A percentile compares a stretch with the other conserved stretches of the same genome.
Conservation (phyloP, 2,797 vertebrate species). For the Cheracebus regulus region DNA sequence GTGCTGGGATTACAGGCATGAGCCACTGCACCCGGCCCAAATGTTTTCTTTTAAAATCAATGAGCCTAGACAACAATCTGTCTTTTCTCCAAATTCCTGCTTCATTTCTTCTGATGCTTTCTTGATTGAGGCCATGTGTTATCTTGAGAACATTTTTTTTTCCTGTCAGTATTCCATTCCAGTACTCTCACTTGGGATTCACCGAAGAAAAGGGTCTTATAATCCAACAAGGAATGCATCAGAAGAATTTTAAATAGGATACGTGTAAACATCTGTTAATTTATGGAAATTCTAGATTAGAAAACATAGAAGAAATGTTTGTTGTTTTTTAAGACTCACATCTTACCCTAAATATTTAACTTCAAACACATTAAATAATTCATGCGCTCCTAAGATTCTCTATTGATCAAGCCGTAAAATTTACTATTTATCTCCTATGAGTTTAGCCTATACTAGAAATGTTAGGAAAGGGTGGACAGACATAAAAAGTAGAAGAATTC, state of each 20-base stretch:
- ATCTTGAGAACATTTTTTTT: background rate
- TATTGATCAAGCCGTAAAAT: background rate
- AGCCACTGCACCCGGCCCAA: background rate
- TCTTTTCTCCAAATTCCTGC: conserved; percentile 43
- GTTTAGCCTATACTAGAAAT: background rate
- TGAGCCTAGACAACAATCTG: background rate
- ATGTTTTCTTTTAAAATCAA: conserved; percentile 54
- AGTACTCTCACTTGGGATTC: background rate
- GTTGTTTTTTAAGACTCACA: background rate
- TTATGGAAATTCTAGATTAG: conserved; percentile 15
- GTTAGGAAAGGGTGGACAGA: background rate
- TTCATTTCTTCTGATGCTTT: conserved; percentile 36
- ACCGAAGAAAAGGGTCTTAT: background rate
- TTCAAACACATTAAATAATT: background rate
- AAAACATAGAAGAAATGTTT: background rate
- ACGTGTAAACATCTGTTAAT: background rate
- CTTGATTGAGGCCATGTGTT: conserved; percentile 56
- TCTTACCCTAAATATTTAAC: conserved; percentile 18
- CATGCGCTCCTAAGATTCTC: background rate
- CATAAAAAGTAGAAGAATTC: background rate
- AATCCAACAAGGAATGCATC: background rate
- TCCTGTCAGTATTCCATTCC: conserved; percentile 5
- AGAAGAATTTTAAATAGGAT: background rate
- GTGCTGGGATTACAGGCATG: too few relatives aligned
- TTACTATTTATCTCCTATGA: background rate